These are phyloP conservation scores for Mastomys coucha DNA, from an alignment of 2,113 vertebrate genomes.

Conservation along the genomic window DNA sequence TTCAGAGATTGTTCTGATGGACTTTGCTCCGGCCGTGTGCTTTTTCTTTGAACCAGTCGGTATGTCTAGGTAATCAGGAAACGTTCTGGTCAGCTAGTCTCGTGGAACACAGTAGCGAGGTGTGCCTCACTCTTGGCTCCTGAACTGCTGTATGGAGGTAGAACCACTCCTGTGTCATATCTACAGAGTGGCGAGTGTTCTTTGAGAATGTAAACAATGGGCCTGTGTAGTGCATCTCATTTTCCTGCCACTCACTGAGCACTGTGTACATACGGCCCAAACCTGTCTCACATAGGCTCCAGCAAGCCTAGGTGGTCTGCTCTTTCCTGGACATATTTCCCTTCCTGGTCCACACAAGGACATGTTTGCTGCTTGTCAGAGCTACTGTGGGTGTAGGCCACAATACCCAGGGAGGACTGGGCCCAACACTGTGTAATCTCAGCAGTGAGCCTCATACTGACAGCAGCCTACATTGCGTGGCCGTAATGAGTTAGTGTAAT, in stretches of 20 bases:
- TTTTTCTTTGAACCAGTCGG: neutral
- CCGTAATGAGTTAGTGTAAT: no score
- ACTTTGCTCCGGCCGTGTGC: neutral
- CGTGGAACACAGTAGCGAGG: neutral
- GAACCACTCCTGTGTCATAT: no score
- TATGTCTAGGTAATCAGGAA: no score
- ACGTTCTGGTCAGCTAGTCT: neutral
- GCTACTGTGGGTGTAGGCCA: neutral
- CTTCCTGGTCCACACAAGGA: neutral
- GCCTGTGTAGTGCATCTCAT: no score
- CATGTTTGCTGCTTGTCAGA: rapidly evolving
- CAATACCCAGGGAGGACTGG: neutral
- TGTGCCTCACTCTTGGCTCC: neutral
- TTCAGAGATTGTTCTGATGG: no score
- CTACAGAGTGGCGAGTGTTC: no score
- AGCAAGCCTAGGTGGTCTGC: neutral
- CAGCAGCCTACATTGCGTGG: rapidly evolving
- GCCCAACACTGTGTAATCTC: neutral
- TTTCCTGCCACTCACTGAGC: rapidly evolving
- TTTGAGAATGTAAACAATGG: rapidly evolving
- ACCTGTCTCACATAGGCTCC: rapidly evolving
- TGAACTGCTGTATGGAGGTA: neutral
- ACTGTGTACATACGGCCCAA: rapidly evolving
- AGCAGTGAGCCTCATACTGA: neutral
- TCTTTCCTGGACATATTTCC: neutral